phyloP scores from a whole-genome alignment of 1,140 invertebrate genomes.

The Vanessa atalanta region DNA sequence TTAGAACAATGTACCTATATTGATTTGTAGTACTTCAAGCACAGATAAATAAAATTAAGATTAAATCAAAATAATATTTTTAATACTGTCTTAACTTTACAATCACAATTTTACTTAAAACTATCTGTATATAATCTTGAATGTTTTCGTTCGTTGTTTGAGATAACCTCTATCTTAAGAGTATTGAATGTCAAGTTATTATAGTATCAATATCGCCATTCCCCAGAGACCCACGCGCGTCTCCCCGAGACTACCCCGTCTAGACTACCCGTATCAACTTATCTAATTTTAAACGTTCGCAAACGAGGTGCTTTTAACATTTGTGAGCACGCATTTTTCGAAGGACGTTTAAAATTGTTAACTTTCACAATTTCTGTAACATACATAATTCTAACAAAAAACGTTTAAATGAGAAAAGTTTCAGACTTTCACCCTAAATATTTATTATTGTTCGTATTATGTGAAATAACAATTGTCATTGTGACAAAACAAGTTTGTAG shows the following conservation, averaged over 20 bases:
- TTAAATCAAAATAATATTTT: no score
- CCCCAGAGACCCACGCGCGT: slow-evolving; percentile 57
- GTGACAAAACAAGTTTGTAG: not conserved
- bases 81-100: no score
- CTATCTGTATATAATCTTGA: no score
- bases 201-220: slow-evolving; percentile 62
- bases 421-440: slow-evolving; percentile 18
- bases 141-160: not conserved
- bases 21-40: no score
- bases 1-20: no score
- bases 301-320: slow-evolving; percentile 31
- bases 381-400: slow-evolving; percentile 15
- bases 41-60: no score
- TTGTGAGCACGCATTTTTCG: slow-evolving; percentile 38
- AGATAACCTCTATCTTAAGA: slow-evolving; percentile 10
- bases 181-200: slow-evolving; percentile 41
- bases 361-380: slow-evolving; percentile 42
- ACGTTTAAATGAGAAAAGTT: slow-evolving; percentile 17
- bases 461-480: slow-evolving; percentile 7
- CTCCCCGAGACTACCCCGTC: slow-evolving; percentile 45
- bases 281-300: slow-evolving; percentile 59
- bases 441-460: slow-evolving; percentile 4
- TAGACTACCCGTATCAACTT: slow-evolving; percentile 64
- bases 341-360: slow-evolving; percentile 43
- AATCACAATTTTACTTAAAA: no score